Base-by-base conservation (phyloP, 2,888 invertebrate genomes). In the Neoitamus cyanurus region DNA sequence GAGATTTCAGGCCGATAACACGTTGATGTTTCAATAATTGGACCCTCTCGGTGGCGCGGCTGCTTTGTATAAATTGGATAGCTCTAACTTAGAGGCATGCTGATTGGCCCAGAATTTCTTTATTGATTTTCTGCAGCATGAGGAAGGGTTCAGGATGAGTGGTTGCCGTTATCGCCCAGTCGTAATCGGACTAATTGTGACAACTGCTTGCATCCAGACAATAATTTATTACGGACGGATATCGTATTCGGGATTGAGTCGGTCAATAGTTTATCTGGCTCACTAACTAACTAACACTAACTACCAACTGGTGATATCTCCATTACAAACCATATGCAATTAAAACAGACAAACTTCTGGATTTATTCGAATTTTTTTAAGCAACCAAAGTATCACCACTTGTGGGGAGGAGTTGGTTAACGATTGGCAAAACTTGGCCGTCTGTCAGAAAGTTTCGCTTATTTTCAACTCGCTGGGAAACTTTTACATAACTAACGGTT, bases 11-110 rank as follows among this genome's bases (percentile, higher is more conserved):
- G 11, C 36, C 36, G 82, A 82, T 82, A 82, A 82, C 82, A 82
- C 69, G 69, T 82, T 82, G 82, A 82, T 82, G 69, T 82, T 82
- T 82, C 69, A 82, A 37, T 82, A 82, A 82, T 69, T 68, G 68
- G 69, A 69, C 82, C 37, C 82, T 80, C 58, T 80, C n/a, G 28
- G 69, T 30, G 11, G 11, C 34, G 31, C 2, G 28, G 9, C 36
- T 82, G 9, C 69, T 69, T 30, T 15, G 70, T 13, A 72, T 83
- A 72, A 72, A 83, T 46, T 83, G 72, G 42, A 69, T 34, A 37
- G 6, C 69, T 13, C 15, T 28, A n/a, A 5, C 46, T 72, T 13
- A 2, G 1, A 69, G 83, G 20, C 31, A 46, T 42, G 15, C 9
- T 31, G 69, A 83, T 83, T 70, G 83, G 83, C 36, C 36, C 70